Base-by-base conservation (phyloP, 2,113 vertebrate genomes). In the Craseonycteris thonglongyai region DNA sequence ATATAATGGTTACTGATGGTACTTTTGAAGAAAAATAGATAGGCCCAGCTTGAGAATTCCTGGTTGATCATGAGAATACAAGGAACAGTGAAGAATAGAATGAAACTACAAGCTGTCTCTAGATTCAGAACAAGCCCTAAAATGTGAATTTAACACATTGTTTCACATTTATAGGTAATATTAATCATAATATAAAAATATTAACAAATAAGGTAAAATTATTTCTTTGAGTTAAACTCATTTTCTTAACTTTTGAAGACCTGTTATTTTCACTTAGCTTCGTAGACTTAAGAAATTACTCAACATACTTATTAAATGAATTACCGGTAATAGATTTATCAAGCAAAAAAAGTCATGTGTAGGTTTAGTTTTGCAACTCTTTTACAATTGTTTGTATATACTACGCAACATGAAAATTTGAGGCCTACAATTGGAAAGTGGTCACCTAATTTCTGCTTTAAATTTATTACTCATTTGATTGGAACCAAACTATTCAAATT, bases 171-270 rank as follows among this genome's bases (percentile, higher is more conserved):
- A 38, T 63, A 71, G 21, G 9, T 83, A 86, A 74, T 54, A 61
- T 38, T 75, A 49, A 81, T 75, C 24, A 63, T 61, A 51, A 49
- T 79, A 4, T 96, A 78, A 91, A 94, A 96, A 58, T 83, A 76
- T 56, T 88, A 90, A 33, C 45, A 83, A n/a, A n/a, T 63, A 79
- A 61, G 10, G 10, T 63, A 65, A 91, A 72, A 26, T 72, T 66
- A 56, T 91, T 90, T 75, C 71, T 93, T 93, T 85, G 35, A 72
- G 79, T 78, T 93, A 80, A 87, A 65, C 16, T 72, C 15, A 38
- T 79, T 90, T 88, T 85, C 49, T 90, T 75, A 54, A 54, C 24
- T 54, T 81, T 89, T 75, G 54, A 89, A 85, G 42, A 22, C 56
- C 35, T 75, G 8, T 80, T 85, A 66, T 86, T 94, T 92, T 95